phyloP scores from a whole-genome alignment of 2,113 vertebrate species.

The Bos taurus region DNA sequence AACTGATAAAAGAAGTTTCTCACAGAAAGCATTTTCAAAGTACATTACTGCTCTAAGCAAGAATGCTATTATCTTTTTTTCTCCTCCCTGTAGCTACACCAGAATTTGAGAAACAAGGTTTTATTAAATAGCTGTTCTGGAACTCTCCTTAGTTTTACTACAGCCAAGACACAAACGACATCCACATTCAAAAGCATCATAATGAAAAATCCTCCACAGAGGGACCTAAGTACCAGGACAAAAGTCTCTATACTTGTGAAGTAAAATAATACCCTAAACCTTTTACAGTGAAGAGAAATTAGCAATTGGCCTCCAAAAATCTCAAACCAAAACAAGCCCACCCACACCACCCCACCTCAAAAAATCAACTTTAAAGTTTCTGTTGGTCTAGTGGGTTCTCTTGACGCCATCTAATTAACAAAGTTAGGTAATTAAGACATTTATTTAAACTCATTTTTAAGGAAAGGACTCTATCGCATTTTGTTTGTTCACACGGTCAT shows the following conservation, averaged over 20 bases:
- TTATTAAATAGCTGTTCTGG: constrained; percentile 44
- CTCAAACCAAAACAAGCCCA: background rate
- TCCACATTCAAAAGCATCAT: background rate
- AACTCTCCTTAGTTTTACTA: background rate
- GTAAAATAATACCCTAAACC: background rate
- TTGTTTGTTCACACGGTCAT: background rate
- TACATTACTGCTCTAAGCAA: background rate
- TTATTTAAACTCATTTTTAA: background rate
- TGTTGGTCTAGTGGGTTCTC: background rate
- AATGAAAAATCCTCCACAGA: background rate
- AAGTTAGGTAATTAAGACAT: background rate
- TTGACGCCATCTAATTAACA: background rate
- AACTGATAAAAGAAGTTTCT: constrained; percentile 16
- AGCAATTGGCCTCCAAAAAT: background rate
- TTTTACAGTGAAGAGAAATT: background rate
- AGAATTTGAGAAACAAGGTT: constrained; percentile 31
- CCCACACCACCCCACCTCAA: background rate
- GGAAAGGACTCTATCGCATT: background rate
- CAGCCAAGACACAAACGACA: background rate
- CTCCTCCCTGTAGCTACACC: background rate
- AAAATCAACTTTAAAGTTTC: background rate
- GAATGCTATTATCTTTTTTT: background rate
- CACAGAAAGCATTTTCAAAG: constrained; percentile 6
- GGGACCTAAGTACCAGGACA: background rate
- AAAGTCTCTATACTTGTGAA: background rate